Percentiles rank a stretch among this genome's conserved stretches.
These are phyloP conservation scores for Mesoligia furuncula DNA, from an alignment of 2,888 invertebrate genomes.

Conservation along the genomic window DNA sequence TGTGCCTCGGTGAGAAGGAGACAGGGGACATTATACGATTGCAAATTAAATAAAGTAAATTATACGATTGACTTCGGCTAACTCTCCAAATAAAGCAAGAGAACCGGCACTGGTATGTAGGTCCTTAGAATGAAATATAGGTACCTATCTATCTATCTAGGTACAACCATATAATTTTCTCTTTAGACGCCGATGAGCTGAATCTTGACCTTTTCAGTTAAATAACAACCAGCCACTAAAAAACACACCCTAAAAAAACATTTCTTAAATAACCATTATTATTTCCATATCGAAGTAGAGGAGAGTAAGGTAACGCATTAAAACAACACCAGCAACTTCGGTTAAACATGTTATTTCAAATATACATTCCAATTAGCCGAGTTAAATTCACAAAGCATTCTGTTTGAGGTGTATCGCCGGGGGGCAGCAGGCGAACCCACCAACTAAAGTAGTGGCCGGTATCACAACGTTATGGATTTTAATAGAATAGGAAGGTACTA, in stretches of 20 bases:
- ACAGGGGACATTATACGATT: no score
- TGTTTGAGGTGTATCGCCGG: conserved; percentile 80
- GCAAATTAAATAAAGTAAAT: no score
- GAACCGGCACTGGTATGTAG: no score
- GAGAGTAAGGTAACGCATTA: conserved; percentile 39
- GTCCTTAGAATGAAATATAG: not conserved
- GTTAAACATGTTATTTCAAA: conserved; percentile 81
- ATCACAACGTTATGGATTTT: conserved; percentile 71
- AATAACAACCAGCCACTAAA: conserved; percentile 3
- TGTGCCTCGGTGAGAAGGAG: no score
- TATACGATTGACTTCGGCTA: not conserved
- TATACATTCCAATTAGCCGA: conserved; percentile 87
- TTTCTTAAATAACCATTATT: conserved; percentile 19
- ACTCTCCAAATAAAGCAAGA: not conserved
- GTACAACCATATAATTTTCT: not conserved
- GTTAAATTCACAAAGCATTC: conserved; percentile 85
- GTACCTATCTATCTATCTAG: not conserved
- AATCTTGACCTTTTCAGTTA: not conserved
- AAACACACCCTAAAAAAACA: conserved; percentile 34
- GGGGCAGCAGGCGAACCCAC: conserved; percentile 70
- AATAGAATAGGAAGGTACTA: conserved; percentile 66
- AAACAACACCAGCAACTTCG: conserved; percentile 63
- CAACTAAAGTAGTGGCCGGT: conserved; percentile 75
- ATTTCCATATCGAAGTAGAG: conserved; percentile 18
- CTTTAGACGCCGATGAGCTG: not conserved